phyloP scores from a whole-genome alignment of 2,888 invertebrate species.

The Cephus rjabovi region DNA sequence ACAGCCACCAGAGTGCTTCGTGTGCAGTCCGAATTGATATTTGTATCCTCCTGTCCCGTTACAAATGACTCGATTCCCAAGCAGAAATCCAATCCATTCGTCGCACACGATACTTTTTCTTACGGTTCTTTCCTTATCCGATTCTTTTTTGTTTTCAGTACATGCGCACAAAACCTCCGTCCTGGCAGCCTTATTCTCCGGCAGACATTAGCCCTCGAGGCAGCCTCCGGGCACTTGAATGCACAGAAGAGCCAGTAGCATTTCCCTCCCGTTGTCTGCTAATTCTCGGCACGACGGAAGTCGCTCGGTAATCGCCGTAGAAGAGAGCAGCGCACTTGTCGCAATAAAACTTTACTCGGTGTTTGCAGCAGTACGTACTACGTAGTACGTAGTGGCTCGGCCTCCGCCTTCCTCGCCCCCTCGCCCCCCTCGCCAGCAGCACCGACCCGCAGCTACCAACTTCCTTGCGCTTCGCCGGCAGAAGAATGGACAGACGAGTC shows the following conservation, averaged over 20 bases:
- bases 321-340: conserved; percentile 63
- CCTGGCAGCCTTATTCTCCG: too few species aligned
- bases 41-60: conserved; percentile 16
- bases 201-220: too few species aligned
- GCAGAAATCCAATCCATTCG: conserved; percentile 18
- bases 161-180: too few species aligned
- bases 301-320: conserved; percentile 49
- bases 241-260: conserved; percentile 27
- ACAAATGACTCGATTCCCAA: conserved; percentile 15
- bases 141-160: too few species aligned
- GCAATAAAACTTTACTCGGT: conserved; percentile 54
- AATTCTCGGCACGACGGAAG: conserved; percentile 54
- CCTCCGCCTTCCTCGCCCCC: background rate
- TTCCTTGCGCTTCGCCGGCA: background rate
- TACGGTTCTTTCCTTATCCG: too few species aligned
- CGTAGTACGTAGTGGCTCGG: too few species aligned
- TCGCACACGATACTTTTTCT: conserved; percentile 1
- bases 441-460: background rate
- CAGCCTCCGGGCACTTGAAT: conserved; percentile 14
- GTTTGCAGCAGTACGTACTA: too few species aligned
- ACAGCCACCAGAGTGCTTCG: background rate
- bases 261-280: conserved; percentile 28
- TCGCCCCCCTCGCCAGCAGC: background rate
- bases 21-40: conserved; percentile 21
- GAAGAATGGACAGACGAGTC: too few species aligned